Percentiles rank a stretch among this genome's conserved stretches.
phyloP scores from a whole-genome alignment of 2,888 invertebrate species.

The Strigamia maritima region DNA sequence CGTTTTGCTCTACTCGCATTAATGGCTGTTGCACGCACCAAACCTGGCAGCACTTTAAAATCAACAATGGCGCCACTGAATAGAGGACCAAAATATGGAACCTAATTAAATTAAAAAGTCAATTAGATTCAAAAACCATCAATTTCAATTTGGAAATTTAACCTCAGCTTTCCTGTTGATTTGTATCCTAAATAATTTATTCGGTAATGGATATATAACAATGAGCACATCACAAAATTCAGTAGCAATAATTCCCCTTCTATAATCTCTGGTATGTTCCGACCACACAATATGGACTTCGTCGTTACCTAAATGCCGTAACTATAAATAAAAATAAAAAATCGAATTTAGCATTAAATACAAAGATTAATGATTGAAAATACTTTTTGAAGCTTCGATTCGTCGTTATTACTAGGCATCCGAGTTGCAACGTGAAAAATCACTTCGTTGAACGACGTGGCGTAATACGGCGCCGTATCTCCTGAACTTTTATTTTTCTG shows the following conservation, averaged over 20 bases:
- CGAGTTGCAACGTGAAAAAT: constrained; percentile 97
- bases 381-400: constrained; percentile 81
- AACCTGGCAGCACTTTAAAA: constrained; percentile 69
- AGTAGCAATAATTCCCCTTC: constrained; percentile 94
- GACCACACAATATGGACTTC: constrained; percentile 99
- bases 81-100: constrained; percentile 91
- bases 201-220: constrained; percentile 84
- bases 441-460: constrained; percentile 87
- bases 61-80: constrained; percentile 87
- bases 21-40: constrained; percentile 84
- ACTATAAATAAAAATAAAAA: constrained; percentile 65
- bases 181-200: constrained; percentile 80
- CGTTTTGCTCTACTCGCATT: constrained; percentile 89
- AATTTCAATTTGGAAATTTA: background rate
- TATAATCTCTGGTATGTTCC: constrained; percentile 91
- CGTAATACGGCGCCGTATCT: constrained; percentile 89
- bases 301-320: constrained; percentile 93
- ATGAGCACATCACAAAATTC: constrained; percentile 99
- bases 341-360: background rate
- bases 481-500: constrained; percentile 63
- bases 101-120: constrained; percentile 54
- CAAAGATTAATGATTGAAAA: too few species aligned
- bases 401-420: constrained; percentile 87
- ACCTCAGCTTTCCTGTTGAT: constrained; percentile 83
- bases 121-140: background rate